These are phyloP conservation scores for Epizoanthus illoricatus DNA, from an alignment of 92 coral and sea anemone genomes.

Conservation along the genomic window DNA sequence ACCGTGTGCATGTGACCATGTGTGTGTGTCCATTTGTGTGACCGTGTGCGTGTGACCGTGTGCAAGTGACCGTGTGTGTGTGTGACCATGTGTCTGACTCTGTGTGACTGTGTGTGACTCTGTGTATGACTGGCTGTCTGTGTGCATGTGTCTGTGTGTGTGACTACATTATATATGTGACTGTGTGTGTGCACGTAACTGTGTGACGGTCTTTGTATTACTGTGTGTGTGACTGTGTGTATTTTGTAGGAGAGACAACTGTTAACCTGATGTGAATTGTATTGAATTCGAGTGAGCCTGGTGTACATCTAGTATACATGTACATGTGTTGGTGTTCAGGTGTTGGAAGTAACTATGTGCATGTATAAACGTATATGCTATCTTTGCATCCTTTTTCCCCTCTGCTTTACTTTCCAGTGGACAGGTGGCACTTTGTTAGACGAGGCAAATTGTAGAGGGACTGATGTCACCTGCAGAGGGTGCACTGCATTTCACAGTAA, in stretches of 20 bases:
- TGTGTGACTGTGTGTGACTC: no score
- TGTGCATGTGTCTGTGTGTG: no score
- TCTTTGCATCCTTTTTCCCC: conserved; percentile 7
- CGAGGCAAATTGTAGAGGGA: conserved; percentile 28
- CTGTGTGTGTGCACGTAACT: no score
- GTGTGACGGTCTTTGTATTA: no score
- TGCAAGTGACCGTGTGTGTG: not conserved
- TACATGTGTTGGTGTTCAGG: not conserved
- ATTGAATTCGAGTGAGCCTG: not conserved
- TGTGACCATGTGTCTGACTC: no score
- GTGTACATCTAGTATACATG: not conserved
- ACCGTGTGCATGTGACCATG: not conserved
- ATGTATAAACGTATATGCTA: not conserved
- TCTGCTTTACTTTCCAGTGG: conserved; percentile 56
- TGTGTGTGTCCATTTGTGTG: not conserved
- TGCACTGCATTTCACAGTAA: conserved; percentile 26
- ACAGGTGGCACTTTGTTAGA: conserved; percentile 81
- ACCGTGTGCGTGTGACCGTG: no score
- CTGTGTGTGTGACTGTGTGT: no score
- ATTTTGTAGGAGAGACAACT: no score
- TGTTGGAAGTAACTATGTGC: not conserved
- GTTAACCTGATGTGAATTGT: no score
- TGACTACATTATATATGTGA: no score
- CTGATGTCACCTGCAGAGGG: not conserved
- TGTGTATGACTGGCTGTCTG: no score